Evolutionary conservation across 2,888 invertebrate species (phyloP).

Genomic region (Scaptomyza reducta): DNA sequence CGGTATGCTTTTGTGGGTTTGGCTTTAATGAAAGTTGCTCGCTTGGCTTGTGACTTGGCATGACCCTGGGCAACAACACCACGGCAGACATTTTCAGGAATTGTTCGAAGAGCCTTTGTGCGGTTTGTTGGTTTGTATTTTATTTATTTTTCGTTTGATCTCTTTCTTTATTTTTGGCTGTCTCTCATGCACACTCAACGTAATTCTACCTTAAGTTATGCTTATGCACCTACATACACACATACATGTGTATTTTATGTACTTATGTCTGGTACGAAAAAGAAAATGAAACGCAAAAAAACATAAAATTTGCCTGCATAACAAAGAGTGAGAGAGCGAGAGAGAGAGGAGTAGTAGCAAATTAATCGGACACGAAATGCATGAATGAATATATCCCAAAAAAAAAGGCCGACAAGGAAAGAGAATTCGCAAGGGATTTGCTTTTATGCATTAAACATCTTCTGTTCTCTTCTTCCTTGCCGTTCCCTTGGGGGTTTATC

Average conservation of each 20-base stretch:
- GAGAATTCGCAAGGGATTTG: conserved; percentile 4
- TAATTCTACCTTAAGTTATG: conserved; percentile 54
- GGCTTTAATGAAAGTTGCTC: conserved; percentile 69
- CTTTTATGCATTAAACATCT: neutral
- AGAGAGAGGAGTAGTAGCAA: conserved; percentile 37
- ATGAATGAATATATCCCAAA: conserved; percentile 56
- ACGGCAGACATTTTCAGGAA: conserved; percentile 58
- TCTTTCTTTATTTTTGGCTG: too few species aligned
- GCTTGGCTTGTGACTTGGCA: conserved; percentile 61
- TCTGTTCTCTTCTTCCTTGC: neutral
- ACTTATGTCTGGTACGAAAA: conserved; percentile 15
- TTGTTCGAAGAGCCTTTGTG: conserved; percentile 50
- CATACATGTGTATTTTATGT: conserved; percentile 19
- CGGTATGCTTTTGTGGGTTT: conserved; percentile 62
- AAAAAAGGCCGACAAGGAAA: conserved; percentile 37
- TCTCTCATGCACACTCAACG: conserved; percentile 49
- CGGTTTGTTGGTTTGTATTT: conserved; percentile 29
- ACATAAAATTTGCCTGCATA: conserved; percentile 52
- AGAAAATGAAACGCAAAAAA: conserved; percentile 50
- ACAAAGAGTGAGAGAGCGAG: conserved; percentile 26
- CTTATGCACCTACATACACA: conserved; percentile 10
- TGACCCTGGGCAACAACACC: conserved; percentile 63
- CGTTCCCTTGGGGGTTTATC: conserved; percentile 24
- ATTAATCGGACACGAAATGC: conserved; percentile 52
- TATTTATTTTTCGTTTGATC: too few species aligned